Conservation (phyloP, 2,888 invertebrate genomes). For the Tromatobia lineatoria region DNA sequence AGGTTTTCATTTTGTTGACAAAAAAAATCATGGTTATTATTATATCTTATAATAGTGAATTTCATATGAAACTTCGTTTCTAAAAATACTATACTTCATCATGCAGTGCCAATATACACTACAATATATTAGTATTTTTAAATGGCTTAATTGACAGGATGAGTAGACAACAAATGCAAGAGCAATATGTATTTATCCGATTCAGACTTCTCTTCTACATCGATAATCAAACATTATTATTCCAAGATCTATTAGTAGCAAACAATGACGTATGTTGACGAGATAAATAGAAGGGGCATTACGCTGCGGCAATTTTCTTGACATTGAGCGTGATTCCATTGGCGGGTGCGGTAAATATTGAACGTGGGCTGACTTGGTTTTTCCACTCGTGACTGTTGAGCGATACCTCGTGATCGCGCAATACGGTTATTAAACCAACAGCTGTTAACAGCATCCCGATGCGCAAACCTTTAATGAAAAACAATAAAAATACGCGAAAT, state of each 20-base stretch:
- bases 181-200: too few species aligned
- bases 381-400: conserved; percentile 69
- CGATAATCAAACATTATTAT: conserved; percentile 6
- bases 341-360: conserved; percentile 72
- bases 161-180: too few species aligned
- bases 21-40: too few species aligned
- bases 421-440: conserved; percentile 76
- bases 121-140: too few species aligned
- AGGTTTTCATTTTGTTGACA: too few species aligned
- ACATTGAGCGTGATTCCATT: conserved; percentile 71
- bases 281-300: background rate
- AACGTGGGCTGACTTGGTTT: conserved; percentile 63
- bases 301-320: conserved; percentile 60
- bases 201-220: too few species aligned
- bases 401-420: conserved; percentile 76
- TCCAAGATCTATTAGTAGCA: background rate
- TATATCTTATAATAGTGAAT: too few species aligned
- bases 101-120: too few species aligned
- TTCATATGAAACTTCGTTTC: too few species aligned
- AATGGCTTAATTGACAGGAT: too few species aligned
- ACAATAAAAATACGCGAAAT: background rate
- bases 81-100: too few species aligned
- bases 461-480: conserved; percentile 71
- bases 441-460: conserved; percentile 75
- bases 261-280: background rate